phyloP scores from a whole-genome alignment of 1,140 invertebrate species.

The Geopemphigus sp. region DNA sequence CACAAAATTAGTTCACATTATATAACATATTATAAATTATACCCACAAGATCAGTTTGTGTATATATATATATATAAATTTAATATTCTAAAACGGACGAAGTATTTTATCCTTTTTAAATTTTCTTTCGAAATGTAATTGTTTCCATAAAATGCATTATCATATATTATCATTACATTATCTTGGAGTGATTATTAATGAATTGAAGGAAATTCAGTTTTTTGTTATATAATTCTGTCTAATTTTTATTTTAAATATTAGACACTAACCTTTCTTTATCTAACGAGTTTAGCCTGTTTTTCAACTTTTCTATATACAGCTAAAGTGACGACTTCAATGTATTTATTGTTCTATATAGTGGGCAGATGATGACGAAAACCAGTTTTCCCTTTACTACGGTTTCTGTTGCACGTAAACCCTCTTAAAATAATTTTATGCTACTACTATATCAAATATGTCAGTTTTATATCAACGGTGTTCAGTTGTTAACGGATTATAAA shows the following conservation, averaged over 20 bases:
- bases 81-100: not conserved
- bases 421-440: not conserved
- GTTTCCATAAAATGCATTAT: not conserved
- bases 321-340: constrained; percentile 21
- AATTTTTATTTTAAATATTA: constrained; percentile 34
- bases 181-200: not conserved
- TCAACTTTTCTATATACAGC: constrained; percentile 7
- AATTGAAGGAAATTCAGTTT: not conserved
- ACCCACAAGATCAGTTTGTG: not conserved
- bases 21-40: not conserved
- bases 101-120: not conserved
- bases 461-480: constrained; percentile 9
- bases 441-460: constrained; percentile 15
- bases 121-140: not conserved
- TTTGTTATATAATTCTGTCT: not conserved
- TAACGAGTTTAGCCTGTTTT: constrained; percentile 28
- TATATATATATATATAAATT: too few relatives aligned
- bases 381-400: constrained; percentile 2
- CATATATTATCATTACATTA: too few relatives aligned
- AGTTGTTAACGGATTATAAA: not conserved
- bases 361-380: constrained; percentile 4
- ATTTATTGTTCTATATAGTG: constrained; percentile 37
- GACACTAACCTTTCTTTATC: constrained; percentile 23
- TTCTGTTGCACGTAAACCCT: not conserved
- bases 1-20: not conserved